phyloP scores from a whole-genome alignment of 2,888 invertebrate genomes.

The Nemotelus pantherinus region DNA sequence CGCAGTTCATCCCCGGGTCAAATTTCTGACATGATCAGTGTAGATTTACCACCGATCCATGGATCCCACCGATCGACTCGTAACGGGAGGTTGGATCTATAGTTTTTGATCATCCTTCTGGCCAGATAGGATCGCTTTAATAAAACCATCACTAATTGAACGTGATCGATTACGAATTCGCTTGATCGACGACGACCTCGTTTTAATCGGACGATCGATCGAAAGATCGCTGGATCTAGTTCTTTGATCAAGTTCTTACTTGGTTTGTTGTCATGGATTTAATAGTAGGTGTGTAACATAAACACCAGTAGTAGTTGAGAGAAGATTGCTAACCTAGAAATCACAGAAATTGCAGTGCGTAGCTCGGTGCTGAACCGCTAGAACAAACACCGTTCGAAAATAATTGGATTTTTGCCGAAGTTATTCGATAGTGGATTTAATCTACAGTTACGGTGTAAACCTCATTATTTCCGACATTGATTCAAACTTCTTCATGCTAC shows the following conservation, averaged over 20 bases:
- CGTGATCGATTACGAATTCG: conserved; percentile 45
- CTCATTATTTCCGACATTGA: too few relatives aligned
- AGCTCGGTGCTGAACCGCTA: too few relatives aligned
- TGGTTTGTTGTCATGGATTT: conserved; percentile 9
- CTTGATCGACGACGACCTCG: conserved; percentile 44
- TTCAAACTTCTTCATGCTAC: too few relatives aligned
- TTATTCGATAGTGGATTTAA: background rate
- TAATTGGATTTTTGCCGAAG: background rate
- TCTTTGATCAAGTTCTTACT: background rate
- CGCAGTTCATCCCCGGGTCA: background rate
- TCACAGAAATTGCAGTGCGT: background rate
- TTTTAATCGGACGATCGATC: conserved; percentile 39
- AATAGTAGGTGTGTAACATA: conserved; percentile 14
- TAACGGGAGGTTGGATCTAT: conserved; percentile 36
- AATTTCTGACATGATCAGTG: conserved; percentile 19
- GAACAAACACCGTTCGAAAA: background rate
- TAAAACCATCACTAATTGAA: conserved; percentile 44
- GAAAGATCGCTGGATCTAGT: background rate
- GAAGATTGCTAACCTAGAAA: background rate
- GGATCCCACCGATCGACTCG: background rate
- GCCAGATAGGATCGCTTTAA: conserved; percentile 20
- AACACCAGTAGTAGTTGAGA: conserved; percentile 24
- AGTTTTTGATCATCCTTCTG: conserved; percentile 25
- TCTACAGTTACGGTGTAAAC: background rate
- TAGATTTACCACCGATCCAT: conserved; percentile 8